A percentile compares a stretch with the other conserved stretches of the same genome.
Evolutionary conservation across 2,888 invertebrate genomes (phyloP).

Genomic region (Lasioglossum villosulum): DNA sequence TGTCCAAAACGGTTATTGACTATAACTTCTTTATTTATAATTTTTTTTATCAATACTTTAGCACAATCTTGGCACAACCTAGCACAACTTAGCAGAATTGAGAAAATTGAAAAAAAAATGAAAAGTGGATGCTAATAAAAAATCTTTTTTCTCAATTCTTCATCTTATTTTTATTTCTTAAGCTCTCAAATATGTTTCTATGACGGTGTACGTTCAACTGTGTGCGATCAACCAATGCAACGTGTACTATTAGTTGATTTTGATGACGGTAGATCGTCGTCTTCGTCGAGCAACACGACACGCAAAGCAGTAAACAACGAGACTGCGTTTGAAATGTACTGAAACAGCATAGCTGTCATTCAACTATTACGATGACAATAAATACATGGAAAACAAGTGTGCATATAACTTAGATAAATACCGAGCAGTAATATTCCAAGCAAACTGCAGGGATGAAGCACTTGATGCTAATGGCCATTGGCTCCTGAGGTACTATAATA

Average conservation of each 20-base stretch:
- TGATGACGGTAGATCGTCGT: neutral
- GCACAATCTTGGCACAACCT: too few relatives aligned
- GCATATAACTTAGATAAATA: neutral
- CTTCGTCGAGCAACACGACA: neutral
- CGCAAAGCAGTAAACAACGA: constrained; percentile 63
- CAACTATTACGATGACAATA: neutral
- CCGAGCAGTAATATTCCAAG: constrained; percentile 54
- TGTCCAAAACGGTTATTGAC: too few relatives aligned
- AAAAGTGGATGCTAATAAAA: too few relatives aligned
- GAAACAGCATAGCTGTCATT: neutral
- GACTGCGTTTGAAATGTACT: constrained; percentile 62
- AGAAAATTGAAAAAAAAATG: too few relatives aligned
- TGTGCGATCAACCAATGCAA: neutral
- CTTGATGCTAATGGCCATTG: constrained; percentile 47
- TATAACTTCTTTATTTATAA: too few relatives aligned
- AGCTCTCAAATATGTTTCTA: neutral
- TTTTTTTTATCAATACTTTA: too few relatives aligned
- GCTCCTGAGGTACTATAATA: constrained; percentile 46
- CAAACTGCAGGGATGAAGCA: constrained; percentile 59
- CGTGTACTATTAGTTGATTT: neutral
- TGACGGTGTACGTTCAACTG: neutral
- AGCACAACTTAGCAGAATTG: too few relatives aligned
- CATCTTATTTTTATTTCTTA: too few relatives aligned
- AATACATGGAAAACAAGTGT: neutral
- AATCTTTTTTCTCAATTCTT: too few relatives aligned